These are phyloP conservation scores for Drosophila nigricruria DNA, from an alignment of 2,888 invertebrate species.

Conservation along the genomic window DNA sequence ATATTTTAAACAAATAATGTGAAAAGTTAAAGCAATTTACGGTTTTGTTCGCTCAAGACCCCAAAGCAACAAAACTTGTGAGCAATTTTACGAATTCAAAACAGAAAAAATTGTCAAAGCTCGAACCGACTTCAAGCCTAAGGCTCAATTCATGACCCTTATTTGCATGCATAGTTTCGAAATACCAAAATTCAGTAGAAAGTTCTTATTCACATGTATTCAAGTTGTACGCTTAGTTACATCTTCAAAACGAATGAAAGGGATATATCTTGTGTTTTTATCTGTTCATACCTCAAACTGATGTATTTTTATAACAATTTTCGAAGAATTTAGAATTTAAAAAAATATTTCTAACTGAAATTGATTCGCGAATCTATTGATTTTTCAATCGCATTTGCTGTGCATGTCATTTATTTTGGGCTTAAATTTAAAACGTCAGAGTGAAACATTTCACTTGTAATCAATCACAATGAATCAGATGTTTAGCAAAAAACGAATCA, in stretches of 20 bases:
- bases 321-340: too few species aligned
- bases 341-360: not conserved
- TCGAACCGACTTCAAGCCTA: not conserved
- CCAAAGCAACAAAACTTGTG: constrained; percentile 37
- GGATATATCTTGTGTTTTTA: not conserved
- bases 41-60: constrained; percentile 40
- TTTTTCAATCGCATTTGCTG: not conserved
- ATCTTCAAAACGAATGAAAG: not conserved
- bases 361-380: constrained; percentile 8
- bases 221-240: not conserved
- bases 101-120: not conserved
- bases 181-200: not conserved
- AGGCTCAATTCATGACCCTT: not conserved
- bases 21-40: constrained; percentile 55
- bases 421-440: not conserved
- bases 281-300: not conserved
- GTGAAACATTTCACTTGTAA: constrained; percentile 5
- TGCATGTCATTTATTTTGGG: constrained; percentile 8
- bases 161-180: not conserved
- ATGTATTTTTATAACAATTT: not conserved
- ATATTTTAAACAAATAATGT: constrained; percentile 63
- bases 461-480: constrained; percentile 11
- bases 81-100: not conserved
- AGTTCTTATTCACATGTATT: not conserved
- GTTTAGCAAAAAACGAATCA: not conserved